Conservation (phyloP, 2,797 vertebrate species). For the Bryconaethiops microstoma region DNA sequence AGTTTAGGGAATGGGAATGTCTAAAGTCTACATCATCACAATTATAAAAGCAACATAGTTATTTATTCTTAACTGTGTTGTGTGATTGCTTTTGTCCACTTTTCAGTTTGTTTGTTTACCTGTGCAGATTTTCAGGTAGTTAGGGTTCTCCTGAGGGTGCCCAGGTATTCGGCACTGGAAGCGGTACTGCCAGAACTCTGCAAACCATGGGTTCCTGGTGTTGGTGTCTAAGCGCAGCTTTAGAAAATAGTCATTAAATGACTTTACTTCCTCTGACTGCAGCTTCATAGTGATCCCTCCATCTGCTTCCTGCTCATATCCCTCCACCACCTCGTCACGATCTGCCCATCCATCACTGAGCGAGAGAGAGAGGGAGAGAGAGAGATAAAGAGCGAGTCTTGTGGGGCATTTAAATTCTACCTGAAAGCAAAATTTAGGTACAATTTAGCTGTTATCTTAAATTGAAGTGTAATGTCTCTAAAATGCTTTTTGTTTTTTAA, state of each 20-base stretch:
- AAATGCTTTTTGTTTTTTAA: no score
- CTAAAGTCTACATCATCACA: background rate
- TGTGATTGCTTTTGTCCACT: background rate
- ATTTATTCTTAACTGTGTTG: background rate
- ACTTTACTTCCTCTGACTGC: conserved; percentile 89
- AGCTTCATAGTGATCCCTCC: conserved; percentile 98
- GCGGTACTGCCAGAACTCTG: conserved; percentile 98
- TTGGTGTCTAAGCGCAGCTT: conserved; percentile 91
- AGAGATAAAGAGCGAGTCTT: background rate
- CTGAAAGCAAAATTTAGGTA: background rate
- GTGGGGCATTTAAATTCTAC: background rate
- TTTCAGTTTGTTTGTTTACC: conserved; percentile 73
- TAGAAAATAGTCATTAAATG: conserved; percentile 95
- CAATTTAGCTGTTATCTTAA: no score
- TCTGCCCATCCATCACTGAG: conserved; percentile 97
- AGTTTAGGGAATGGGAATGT: background rate
- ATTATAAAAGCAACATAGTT: background rate
- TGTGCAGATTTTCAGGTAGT: conserved; percentile 92
- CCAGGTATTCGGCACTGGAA: conserved; percentile 95
- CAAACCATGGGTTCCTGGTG: conserved; percentile 95
- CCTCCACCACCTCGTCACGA: conserved; percentile 97
- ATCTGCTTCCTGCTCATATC: conserved; percentile 93
- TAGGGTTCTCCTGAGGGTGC: conserved; percentile 90
- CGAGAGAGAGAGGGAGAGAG: background rate
- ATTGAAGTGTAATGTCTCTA: no score